A percentile compares a stretch with the other conserved stretches of the same genome.
Evolutionary conservation across 1,140 invertebrate genomes (phyloP).

Genomic region (Carposina sasakii): DNA sequence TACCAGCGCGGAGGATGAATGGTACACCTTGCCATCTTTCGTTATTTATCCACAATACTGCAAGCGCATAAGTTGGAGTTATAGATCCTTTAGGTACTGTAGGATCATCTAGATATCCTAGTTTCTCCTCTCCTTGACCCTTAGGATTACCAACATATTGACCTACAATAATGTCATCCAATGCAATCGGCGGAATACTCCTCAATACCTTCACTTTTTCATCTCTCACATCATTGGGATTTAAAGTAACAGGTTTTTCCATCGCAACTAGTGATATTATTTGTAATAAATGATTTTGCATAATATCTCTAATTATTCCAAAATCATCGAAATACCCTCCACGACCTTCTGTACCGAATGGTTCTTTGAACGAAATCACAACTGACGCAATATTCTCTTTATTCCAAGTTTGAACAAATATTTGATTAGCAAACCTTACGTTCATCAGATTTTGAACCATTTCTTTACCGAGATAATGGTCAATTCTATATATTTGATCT

Average conservation of each 20-base stretch:
- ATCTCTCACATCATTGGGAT: conserved; percentile 97
- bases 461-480: conserved; percentile 99
- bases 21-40: conserved; percentile 99
- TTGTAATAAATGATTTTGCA: conserved; percentile 99
- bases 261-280: conserved; percentile 98
- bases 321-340: conserved; percentile 99
- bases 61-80: conserved; percentile 96
- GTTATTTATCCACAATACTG: conserved; percentile 93
- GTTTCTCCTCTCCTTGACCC: conserved; percentile 83
- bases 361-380: conserved; percentile 98
- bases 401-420: conserved; percentile 94
- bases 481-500: conserved; percentile 97
- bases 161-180: conserved; percentile 93
- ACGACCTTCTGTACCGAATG: conserved; percentile 98
- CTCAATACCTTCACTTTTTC: conserved; percentile 98
- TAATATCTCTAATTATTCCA: conserved; percentile 98
- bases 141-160: conserved; percentile 96
- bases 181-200: conserved; percentile 83
- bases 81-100: conserved; percentile 92
- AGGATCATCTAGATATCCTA: conserved; percentile 95
- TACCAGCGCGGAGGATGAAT: conserved; percentile 97
- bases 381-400: conserved; percentile 96
- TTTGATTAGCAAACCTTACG: conserved; percentile 89
- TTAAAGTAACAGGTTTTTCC: conserved; percentile 97
- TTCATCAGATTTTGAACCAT: conserved; percentile 99